Evolutionary conservation across 2,797 vertebrate genomes (phyloP), one percentile per base, ranked within the genome.

Genomic region (Paguma larvata): DNA sequence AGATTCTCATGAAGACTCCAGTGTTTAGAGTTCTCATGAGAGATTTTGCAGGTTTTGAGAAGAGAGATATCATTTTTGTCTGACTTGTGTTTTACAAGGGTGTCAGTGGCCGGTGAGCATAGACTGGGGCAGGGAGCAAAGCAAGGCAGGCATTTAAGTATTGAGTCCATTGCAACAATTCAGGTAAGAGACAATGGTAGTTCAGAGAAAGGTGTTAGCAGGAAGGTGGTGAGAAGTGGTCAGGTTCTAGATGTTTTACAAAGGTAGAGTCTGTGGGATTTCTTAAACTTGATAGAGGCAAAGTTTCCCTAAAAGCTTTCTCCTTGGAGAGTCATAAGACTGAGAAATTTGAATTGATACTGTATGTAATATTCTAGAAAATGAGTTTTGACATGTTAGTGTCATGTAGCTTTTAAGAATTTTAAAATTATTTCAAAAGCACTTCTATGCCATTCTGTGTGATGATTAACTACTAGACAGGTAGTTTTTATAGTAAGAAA

Each of bases 401-500:
- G 34, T 51, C 51, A 21, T 56, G 46, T 46, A 67, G 56, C 56
- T 96, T 96, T 79, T 70, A 27, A 48, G 32, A 5, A 23, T 83
- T 83, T 78, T 59, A 70, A 91, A 95, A 34, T 93, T 32, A 93
- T 85, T 88, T 95, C 14, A 59, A 56, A 80, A 70, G 34, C 59
- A 92, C 18, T 59, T 91, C 53, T 41, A 48, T 91, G 53, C 44
- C 32, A 72, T 87, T 96, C 93, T 87, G 14, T 95, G 15, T 91
- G 63, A 88, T 89, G 46, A 63, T 80, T n/a, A 88, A 44, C 34
- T 95, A 75, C 13, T 63, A 68, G 38, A 91, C 19, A 70, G 3
- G 3, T 79, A 59, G 78, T 80, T 94, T 96, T 87, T 94, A 34
- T 87, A 27, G 14, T 72, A 82, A 88, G 65, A 14, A 75, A 62